These are phyloP conservation scores for Brachypalpus laphriformis DNA, from an alignment of 2,888 invertebrate species.

Conservation along the genomic window DNA sequence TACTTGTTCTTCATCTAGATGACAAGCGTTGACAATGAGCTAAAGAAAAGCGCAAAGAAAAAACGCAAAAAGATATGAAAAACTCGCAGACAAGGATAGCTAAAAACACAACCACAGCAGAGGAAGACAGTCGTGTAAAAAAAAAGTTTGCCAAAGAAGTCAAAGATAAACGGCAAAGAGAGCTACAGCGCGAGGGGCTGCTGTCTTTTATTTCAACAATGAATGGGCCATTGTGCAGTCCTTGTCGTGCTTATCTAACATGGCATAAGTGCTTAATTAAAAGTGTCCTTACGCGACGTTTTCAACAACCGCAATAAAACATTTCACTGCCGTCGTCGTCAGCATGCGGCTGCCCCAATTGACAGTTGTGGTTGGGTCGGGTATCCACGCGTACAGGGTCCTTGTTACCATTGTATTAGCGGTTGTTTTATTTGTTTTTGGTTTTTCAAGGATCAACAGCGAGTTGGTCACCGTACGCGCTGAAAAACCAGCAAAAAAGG, in stretches of 20 bases:
- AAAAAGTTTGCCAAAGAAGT: slow-evolving; percentile 46
- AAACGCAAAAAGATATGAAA: slow-evolving; percentile 23
- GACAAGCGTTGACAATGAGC: slow-evolving; percentile 55
- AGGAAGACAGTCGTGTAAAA: background rate
- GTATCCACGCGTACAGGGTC: slow-evolving; percentile 14
- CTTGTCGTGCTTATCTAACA: slow-evolving; percentile 69
- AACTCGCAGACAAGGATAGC: slow-evolving; percentile 31
- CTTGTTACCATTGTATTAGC: slow-evolving; percentile 52
- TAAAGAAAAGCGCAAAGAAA: slow-evolving; percentile 3
- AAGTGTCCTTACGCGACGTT: slow-evolving; percentile 63
- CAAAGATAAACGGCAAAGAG: slow-evolving; percentile 51
- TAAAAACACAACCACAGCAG: background rate
- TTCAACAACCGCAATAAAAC: slow-evolving; percentile 67
- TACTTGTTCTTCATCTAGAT: slow-evolving; percentile 32
- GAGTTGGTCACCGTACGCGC: slow-evolving; percentile 9
- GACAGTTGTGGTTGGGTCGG: slow-evolving; percentile 8
- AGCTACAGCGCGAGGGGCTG: background rate
- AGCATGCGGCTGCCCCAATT: slow-evolving; percentile 55
- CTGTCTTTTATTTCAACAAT: slow-evolving; percentile 59
- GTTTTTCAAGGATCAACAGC: slow-evolving; percentile 51
- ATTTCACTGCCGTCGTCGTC: slow-evolving; percentile 67
- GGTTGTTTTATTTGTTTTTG: slow-evolving; percentile 43
- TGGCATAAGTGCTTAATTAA: slow-evolving; percentile 73
- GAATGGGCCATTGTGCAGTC: slow-evolving; percentile 61
- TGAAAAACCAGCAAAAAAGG: background rate